These are phyloP conservation scores for Carabus problematicus DNA, from an alignment of 2,888 invertebrate genomes.

Conservation along the genomic window DNA sequence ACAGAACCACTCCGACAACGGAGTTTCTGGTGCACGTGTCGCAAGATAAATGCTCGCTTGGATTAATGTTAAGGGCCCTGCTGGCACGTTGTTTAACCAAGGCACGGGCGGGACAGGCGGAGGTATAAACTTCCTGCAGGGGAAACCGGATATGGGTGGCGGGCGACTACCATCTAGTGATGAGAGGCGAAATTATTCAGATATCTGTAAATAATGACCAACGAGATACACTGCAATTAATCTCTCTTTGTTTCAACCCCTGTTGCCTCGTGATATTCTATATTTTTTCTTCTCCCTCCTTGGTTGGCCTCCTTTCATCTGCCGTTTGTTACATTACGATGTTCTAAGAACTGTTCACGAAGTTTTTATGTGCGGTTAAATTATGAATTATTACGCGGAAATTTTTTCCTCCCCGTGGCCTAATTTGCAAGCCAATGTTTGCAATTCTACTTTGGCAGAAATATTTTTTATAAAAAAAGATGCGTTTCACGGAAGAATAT, in stretches of 20 bases:
- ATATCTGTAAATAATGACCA: constrained; percentile 41
- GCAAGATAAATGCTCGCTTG: constrained; percentile 35
- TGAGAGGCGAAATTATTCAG: constrained; percentile 36
- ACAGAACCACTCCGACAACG: constrained; percentile 23
- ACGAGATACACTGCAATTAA: constrained; percentile 39
- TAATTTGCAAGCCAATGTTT: background rate
- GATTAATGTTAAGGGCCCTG: constrained; percentile 35
- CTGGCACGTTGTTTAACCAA: background rate
- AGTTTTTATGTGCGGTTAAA: constrained; percentile 38
- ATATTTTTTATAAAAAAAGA: too few species aligned
- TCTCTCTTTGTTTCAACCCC: constrained; percentile 34
- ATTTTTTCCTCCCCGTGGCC: background rate
- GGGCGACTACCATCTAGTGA: constrained; percentile 6
- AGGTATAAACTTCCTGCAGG: background rate
- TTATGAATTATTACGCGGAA: constrained; percentile 23
- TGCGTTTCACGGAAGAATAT: too few species aligned
- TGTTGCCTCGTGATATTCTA: constrained; percentile 20
- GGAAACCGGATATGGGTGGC: background rate
- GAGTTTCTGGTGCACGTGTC: constrained; percentile 29
- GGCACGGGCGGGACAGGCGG: background rate
- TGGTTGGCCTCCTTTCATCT: constrained; percentile 17
- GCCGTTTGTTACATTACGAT: constrained; percentile 31
- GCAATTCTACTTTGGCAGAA: too few species aligned
- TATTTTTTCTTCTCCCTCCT: constrained; percentile 21
- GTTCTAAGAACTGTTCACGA: constrained; percentile 31